A percentile compares a stretch with the other conserved stretches of the same genome.
Evolutionary conservation across 2,113 vertebrate species (phyloP).

Genomic region (Phrynosoma platyrhinos): DNA sequence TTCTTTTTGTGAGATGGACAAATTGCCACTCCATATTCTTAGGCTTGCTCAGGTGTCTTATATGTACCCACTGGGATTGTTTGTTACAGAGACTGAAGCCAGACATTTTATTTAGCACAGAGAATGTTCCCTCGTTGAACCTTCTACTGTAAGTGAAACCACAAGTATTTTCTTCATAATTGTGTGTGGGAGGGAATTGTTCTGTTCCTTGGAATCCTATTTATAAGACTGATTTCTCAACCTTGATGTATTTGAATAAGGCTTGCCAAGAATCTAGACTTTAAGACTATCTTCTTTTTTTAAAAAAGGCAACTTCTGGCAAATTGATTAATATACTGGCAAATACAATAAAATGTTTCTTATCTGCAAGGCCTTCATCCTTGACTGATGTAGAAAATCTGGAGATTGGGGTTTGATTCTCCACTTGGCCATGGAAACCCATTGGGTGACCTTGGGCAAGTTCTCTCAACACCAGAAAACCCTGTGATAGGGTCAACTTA

Average conservation of each 20-base stretch:
- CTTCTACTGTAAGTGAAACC: not conserved
- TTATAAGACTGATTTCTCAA: slow-evolving; percentile 3
- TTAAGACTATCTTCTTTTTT: not conserved
- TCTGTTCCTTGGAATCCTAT: slow-evolving; percentile 41
- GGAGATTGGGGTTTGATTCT: too few species aligned
- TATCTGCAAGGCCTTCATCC: not conserved
- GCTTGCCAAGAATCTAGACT: not conserved
- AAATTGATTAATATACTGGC: not conserved
- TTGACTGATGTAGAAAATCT: too few species aligned
- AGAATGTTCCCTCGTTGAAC: slow-evolving; percentile 11
- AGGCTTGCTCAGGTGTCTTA: not conserved
- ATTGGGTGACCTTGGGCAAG: too few species aligned
- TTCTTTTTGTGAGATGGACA: not conserved
- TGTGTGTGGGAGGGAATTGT: not conserved
- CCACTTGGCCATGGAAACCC: too few species aligned
- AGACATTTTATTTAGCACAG: slow-evolving; percentile 24
- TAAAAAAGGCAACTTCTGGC: not conserved
- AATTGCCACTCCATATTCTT: not conserved
- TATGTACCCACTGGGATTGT: not conserved
- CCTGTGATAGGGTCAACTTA: too few species aligned
- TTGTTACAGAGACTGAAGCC: slow-evolving; percentile 11
- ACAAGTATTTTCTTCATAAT: not conserved
- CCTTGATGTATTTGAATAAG: not conserved
- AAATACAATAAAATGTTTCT: not conserved
- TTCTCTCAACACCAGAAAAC: too few species aligned